Conservation (phyloP, 2,888 invertebrate species). For the Lasius platythorax region DNA sequence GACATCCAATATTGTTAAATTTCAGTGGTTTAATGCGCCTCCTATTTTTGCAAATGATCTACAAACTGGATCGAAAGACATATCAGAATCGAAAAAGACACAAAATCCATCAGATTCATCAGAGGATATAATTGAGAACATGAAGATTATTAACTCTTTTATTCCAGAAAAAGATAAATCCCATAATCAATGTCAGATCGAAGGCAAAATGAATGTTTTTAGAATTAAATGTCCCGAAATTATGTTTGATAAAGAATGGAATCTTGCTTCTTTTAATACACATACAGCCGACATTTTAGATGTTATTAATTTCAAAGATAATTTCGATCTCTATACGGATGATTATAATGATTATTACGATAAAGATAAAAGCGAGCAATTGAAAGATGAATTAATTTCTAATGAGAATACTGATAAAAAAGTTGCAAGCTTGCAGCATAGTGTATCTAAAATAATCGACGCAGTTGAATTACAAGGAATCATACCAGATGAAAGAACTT, state of each 20-base stretch:
- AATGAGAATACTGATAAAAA: constrained; percentile 4
- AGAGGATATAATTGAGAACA: background rate
- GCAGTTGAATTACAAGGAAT: background rate
- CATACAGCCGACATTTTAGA: background rate
- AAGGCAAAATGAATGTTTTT: background rate
- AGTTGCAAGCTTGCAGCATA: background rate
- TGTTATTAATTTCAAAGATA: background rate
- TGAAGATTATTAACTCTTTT: background rate
- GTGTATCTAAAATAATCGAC: background rate
- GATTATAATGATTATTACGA: background rate
- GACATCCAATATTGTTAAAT: background rate
- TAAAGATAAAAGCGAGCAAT: background rate
- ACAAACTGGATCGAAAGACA: background rate
- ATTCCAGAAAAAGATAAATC: background rate
- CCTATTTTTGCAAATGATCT: background rate
- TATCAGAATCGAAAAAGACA: background rate
- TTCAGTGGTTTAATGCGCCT: background rate
- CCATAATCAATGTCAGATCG: background rate
- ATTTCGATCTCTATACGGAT: background rate
- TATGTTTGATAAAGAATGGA: background rate
- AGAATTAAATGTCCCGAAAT: background rate
- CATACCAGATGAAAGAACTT: background rate
- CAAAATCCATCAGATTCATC: background rate
- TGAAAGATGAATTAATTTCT: background rate
- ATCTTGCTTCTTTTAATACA: background rate